Evolutionary conservation across 2,797 vertebrate genomes (phyloP), one percentile per base, ranked within the genome.

Genomic region (Brachyalestes nurse): DNA sequence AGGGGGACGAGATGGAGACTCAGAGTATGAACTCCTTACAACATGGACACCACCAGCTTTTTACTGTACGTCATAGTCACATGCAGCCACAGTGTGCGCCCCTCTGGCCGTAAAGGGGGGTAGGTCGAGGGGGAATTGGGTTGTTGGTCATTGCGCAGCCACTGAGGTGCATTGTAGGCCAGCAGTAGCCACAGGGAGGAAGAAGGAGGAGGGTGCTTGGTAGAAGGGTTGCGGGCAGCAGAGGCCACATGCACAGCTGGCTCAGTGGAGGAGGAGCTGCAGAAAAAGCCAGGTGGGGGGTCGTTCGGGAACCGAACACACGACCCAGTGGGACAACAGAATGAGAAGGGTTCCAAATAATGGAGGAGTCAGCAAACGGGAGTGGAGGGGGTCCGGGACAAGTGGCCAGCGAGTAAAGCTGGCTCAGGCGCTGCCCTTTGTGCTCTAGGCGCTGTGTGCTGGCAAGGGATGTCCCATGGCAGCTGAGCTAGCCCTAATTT

Each of bases 1-100:
- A 45, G 95, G 94, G 95, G 93, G 94, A 96, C 96, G 92, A 96
- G 94, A 99, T 97, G 97, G 95, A 98, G 96, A 96, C 97, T 97
- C 96, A 97, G 94, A 97, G 92, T 96, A 95, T 92, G 94, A 94
- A 96, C 90, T 95, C 94, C 96, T 97, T 95, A 96, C 93, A 93
- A 85, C 95, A 96, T 95, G 95, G 96, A 82, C 96, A 96, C 93
- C 96, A 96, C 93, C 96, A 95, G 96, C 95, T 95, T 95, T 82
- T 92, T 94, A 92, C 89, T 90, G 90, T 92, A 88, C 38, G 74
- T 78, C 69, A 78, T 92, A 93, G 95, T 96, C 86, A 94, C 97
- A 98, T 98, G 97, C 97, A 98, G 95, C 97, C 96, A 95, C 88
- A 95, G 93, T 75, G 65, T 70, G 80, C 72, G 88, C 72, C 70